Conservation (phyloP, 2,888 invertebrate genomes). For the Odiellus spinosus region DNA sequence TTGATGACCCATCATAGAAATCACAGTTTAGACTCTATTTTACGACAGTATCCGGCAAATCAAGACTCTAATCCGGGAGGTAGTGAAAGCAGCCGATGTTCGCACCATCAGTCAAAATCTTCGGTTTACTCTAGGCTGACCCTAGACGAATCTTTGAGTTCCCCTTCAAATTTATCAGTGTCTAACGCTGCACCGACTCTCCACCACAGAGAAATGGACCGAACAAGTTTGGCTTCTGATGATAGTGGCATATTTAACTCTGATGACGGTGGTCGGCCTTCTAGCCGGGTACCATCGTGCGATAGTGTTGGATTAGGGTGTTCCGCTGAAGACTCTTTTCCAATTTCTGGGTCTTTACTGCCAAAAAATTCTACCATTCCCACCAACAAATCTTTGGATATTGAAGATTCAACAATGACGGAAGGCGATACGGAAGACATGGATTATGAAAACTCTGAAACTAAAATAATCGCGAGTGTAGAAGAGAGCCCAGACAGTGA, state of each 20-base stretch:
- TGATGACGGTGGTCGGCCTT: slow-evolving; percentile 11
- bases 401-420: not conserved
- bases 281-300: not conserved
- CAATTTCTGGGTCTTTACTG: not conserved
- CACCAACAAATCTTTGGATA: not conserved
- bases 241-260: slow-evolving; percentile 51
- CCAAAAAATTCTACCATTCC: not conserved
- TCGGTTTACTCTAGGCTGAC: slow-evolving; percentile 5
- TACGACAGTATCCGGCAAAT: slow-evolving; percentile 13
- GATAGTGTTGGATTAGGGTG: not conserved
- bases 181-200: slow-evolving; percentile 1
- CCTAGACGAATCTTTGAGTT: slow-evolving; percentile 10
- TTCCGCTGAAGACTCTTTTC: not conserved
- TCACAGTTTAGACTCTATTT: slow-evolving; percentile 14
- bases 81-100: too few relatives aligned
- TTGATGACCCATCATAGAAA: slow-evolving; percentile 15
- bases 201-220: slow-evolving; percentile 27
- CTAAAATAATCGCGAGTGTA: not conserved
- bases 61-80: not conserved
- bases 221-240: slow-evolving; percentile 52
- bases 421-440: not conserved
- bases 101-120: slow-evolving; percentile 7
- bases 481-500: too few relatives aligned
- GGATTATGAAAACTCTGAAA: not conserved
- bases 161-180: slow-evolving; percentile 7